These are phyloP conservation scores for Drosophila heteroneura DNA, from an alignment of 2,888 invertebrate species.

Conservation along the genomic window DNA sequence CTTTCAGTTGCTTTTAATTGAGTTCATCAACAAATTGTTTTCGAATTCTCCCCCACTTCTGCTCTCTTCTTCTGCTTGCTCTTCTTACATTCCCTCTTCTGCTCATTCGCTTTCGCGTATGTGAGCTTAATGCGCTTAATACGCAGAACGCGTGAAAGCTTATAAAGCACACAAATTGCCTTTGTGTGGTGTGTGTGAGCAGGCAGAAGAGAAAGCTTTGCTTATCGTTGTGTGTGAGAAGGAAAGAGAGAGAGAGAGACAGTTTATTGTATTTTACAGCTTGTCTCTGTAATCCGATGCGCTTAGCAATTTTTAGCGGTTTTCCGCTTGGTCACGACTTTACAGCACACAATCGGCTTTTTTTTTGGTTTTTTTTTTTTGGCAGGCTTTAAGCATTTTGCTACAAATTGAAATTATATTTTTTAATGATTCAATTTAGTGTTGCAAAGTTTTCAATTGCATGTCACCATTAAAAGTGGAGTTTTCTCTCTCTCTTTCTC, in stretches of 20 bases:
- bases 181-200: constrained; percentile 15
- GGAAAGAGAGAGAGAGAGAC: not conserved
- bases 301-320: constrained; percentile 62
- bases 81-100: not conserved
- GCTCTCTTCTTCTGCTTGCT: not conserved
- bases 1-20: constrained; percentile 57
- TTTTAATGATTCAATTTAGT: not conserved
- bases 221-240: constrained; percentile 3
- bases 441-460: constrained; percentile 1
- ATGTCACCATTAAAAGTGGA: not conserved
- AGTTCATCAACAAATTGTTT: constrained; percentile 76
- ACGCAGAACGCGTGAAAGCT: constrained; percentile 50
- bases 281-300: constrained; percentile 66
- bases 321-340: constrained; percentile 49
- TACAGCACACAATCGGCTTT: constrained; percentile 5
- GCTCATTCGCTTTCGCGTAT: not conserved
- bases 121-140: constrained; percentile 58
- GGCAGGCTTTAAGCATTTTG: not conserved
- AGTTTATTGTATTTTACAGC: constrained; percentile 10
- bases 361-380: too few relatives aligned
- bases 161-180: constrained; percentile 62
- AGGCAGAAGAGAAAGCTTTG: constrained; percentile 1
- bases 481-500: too few relatives aligned
- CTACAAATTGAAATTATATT: not conserved
- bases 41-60: constrained; percentile 1